phyloP scores from a whole-genome alignment of 2,797 vertebrate species.

The Distichodus sexfasciatus region DNA sequence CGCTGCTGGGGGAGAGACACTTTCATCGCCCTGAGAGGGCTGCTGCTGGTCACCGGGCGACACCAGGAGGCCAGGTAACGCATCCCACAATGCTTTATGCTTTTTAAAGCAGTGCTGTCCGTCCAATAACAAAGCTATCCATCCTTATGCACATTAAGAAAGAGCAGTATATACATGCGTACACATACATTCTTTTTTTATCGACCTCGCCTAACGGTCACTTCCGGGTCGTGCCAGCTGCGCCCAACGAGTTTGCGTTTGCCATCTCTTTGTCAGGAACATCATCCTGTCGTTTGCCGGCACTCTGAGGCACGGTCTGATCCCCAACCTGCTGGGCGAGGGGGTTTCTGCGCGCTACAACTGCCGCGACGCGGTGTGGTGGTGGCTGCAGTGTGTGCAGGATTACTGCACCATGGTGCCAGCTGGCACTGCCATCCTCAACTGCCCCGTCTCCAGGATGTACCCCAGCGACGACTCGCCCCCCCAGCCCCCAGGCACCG shows the following conservation, averaged over 20 bases:
- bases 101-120: too few species aligned
- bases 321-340: slow-evolving; percentile 94
- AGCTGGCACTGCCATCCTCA: slow-evolving; percentile 82
- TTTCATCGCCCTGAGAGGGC: slow-evolving; percentile 91
- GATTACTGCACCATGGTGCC: slow-evolving; percentile 85
- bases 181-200: too few species aligned
- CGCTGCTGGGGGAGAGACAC: slow-evolving; percentile 97
- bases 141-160: too few species aligned
- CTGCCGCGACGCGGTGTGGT: slow-evolving; percentile 97
- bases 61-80: slow-evolving; percentile 81
- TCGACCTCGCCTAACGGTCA: too few species aligned
- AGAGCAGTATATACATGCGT: too few species aligned
- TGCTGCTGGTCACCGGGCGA: slow-evolving; percentile 88
- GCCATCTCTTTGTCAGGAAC: slow-evolving; percentile 72
- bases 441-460: slow-evolving; percentile 87
- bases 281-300: slow-evolving; percentile 91
- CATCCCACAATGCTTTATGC: background rate
- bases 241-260: too few species aligned
- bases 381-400: slow-evolving; percentile 96
- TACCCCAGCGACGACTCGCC: slow-evolving; percentile 86
- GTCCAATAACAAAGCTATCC: too few species aligned
- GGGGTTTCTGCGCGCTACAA: slow-evolving; percentile 88
- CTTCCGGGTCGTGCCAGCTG: too few species aligned
- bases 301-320: slow-evolving; percentile 91
- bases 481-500: slow-evolving; percentile 55